phyloP scores from a whole-genome alignment of 2,113 vertebrate genomes.

The Arenaria interpres region DNA sequence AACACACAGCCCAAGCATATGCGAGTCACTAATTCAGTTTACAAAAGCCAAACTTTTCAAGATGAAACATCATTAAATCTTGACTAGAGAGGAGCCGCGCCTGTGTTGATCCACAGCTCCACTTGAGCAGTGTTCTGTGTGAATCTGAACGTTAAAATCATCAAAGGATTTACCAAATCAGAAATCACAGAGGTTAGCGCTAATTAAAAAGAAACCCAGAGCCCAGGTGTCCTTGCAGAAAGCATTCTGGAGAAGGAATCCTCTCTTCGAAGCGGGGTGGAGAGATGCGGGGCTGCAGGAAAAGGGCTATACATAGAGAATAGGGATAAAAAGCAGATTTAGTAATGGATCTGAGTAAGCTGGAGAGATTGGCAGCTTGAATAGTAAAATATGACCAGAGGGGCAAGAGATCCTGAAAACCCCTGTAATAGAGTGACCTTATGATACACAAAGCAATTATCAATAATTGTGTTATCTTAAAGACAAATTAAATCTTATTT shows the following conservation, averaged over 20 bases:
- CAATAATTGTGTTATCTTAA: neutral
- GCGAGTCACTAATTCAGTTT: neutral
- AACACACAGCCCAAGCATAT: neutral
- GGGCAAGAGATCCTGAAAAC: neutral
- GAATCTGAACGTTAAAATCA: neutral
- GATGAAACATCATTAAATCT: neutral
- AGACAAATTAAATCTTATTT: neutral
- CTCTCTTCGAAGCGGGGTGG: neutral
- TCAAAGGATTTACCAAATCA: neutral
- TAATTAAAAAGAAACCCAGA: neutral
- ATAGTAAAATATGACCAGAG: neutral
- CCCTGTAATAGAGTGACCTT: neutral
- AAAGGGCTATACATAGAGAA: neutral
- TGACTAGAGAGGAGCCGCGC: neutral
- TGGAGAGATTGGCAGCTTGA: neutral
- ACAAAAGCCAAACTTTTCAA: neutral
- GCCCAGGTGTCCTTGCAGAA: neutral
- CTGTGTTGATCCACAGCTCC: neutral
- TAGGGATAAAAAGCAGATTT: neutral
- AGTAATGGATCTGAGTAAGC: neutral
- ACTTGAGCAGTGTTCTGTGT: neutral
- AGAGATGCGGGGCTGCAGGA: neutral
- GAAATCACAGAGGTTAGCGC: neutral
- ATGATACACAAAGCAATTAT: neutral
- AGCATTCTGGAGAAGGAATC: neutral